Percentiles rank a stretch among this genome's conserved stretches.
These are phyloP conservation scores for Anhinga rufa DNA, from an alignment of 2,113 vertebrate genomes.

Conservation along the genomic window DNA sequence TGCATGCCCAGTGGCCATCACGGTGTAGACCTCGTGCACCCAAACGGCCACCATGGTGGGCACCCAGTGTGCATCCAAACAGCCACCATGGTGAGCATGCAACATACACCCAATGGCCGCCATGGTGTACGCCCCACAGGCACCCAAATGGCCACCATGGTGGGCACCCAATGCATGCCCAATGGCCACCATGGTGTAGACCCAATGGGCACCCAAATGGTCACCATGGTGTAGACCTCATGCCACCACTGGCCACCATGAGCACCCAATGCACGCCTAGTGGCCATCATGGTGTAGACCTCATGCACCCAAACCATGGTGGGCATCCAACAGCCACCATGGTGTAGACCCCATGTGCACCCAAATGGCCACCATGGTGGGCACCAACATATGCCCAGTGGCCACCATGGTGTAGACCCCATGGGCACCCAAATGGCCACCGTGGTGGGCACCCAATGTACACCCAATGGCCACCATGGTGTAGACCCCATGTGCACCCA, in stretches of 20 bases:
- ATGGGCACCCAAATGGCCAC: no score
- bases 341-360: no score
- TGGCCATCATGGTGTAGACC: neutral
- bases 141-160: fast-evolving
- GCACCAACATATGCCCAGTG: no score
- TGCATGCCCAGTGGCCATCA: fast-evolving
- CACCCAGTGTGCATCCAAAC: neutral
- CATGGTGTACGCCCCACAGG: no score
- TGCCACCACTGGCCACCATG: fast-evolving
- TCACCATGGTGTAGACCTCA: neutral
- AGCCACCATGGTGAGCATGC: no score
- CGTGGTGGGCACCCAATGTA: fast-evolving
- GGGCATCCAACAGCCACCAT: fast-evolving
- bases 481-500: neutral
- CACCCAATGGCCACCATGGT: no score
- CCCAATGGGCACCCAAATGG: no score
- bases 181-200: no score
- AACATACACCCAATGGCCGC: fast-evolving
- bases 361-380: fast-evolving
- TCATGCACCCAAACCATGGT: no score
- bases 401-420: no score
- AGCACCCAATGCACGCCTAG: neutral
- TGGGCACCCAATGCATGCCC: neutral
- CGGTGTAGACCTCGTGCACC: neutral
- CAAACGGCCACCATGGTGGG: no score